Evolutionary conservation across 2,888 invertebrate species (phyloP), one percentile per base, ranked within the genome.

Genomic region (Epirrhoe alternata): DNA sequence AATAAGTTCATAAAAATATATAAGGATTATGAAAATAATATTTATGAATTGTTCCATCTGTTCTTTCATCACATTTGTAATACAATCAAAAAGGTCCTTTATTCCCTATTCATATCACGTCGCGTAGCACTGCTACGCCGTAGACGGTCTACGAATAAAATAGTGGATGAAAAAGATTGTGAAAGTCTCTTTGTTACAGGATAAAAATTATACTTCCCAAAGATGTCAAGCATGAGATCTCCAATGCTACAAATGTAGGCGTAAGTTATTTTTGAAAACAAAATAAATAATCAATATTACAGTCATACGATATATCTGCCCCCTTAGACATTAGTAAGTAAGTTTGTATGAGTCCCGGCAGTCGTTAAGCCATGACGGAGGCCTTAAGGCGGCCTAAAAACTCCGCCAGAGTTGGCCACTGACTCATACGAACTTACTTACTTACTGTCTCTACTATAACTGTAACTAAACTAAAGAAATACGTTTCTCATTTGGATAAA

Each of bases 181-280:
- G 3, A 24, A 24, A 12, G 12, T 10, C 30, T 33, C 45, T 55
- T 55, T 33, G 31, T 88, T 86, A 66, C 83, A 92, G 92, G 12
- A 79, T 91, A 6, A 89, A 87, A 72, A 74, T 92, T n/a, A 72
- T 92, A 64, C 71, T 88, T 5, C 82, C 88, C 0, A 82, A 76
- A 4, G 75, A 83, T 61, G 55, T 85, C 5, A 89, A 87, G 61
- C 80, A 82, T 55, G 80, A 83, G 0, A 68, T 80, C 16, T 74
- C 84, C 0, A 90, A 90, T 60, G 79, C 82, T 33, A 79, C 83
- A 0, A 69, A 69, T 53, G 82, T 68, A 14, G 60, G 87, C 62
- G 92, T 92, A 77, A 86, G 91, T 88, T 45, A 2, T 24, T 24
- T 24, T 24, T n/a, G n/a, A n/a, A n/a, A n/a, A n/a, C n/a, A n/a